Conservation (phyloP, 2,888 invertebrate genomes). For the Cantharis lateralis region DNA sequence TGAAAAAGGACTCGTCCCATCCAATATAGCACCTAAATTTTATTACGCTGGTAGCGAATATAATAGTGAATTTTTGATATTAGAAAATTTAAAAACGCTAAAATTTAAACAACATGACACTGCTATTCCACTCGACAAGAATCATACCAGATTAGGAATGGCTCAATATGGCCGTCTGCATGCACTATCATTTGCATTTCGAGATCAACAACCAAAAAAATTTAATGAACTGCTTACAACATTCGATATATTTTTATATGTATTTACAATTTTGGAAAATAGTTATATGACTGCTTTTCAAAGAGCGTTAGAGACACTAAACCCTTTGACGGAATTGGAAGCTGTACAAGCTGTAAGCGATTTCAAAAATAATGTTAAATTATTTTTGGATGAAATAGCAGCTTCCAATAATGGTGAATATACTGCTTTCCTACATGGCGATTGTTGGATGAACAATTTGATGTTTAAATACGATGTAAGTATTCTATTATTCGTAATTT, state of each 20-base stretch:
- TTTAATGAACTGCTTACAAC: background rate
- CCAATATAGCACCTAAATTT: background rate
- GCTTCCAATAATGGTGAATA: slow-evolving; percentile 13
- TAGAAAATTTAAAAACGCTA: slow-evolving; percentile 41
- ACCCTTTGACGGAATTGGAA: background rate
- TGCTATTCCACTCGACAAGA: slow-evolving; percentile 39
- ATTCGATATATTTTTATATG: background rate
- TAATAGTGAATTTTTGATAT: slow-evolving; percentile 34
- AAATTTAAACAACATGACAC: slow-evolving; percentile 41
- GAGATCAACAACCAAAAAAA: slow-evolving; percentile 37
- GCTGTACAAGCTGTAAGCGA: background rate
- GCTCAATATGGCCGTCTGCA: slow-evolving; percentile 46
- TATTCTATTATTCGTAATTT: background rate
- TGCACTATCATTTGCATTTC: slow-evolving; percentile 43
- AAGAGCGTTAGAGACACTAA: background rate
- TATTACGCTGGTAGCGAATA: background rate
- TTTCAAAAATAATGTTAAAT: background rate
- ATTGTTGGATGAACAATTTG: slow-evolving; percentile 45
- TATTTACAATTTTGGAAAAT: background rate
- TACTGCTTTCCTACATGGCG: slow-evolving; percentile 39
- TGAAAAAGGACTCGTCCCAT: background rate
- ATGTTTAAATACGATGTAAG: slow-evolving; percentile 38
- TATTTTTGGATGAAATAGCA: background rate
- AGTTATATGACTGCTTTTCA: background rate
- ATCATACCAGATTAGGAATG: slow-evolving; percentile 42